phyloP scores from a whole-genome alignment of 2,797 vertebrate species.

The Pogoniulus pusillus region DNA sequence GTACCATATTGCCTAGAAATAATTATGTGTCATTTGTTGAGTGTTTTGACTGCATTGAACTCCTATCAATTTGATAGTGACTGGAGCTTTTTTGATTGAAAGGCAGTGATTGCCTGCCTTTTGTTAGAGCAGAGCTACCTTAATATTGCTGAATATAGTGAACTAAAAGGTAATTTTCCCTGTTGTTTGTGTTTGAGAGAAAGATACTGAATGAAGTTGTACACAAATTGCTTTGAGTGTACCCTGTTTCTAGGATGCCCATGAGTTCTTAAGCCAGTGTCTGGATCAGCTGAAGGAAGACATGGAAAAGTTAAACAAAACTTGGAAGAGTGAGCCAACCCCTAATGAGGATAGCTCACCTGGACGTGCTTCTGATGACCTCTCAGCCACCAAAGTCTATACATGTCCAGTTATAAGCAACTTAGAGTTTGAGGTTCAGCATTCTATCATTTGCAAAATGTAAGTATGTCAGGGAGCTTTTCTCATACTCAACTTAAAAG shows the following conservation, averaged over 20 bases:
- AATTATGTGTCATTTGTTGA: neutral
- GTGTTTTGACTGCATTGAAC: neutral
- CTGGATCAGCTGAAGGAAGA: slow-evolving; percentile 98
- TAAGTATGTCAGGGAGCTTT: slow-evolving; percentile 71
- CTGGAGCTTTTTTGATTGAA: neutral
- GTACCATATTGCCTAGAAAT: slow-evolving; percentile 38
- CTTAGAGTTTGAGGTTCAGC: slow-evolving; percentile 98
- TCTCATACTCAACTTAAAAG: neutral
- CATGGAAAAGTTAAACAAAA: slow-evolving; percentile 97
- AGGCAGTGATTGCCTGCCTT: neutral
- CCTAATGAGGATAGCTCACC: slow-evolving; percentile 82
- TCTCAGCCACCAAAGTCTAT: slow-evolving; percentile 86
- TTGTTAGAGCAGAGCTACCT: neutral
- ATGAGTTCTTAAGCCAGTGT: slow-evolving; percentile 98
- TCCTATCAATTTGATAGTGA: neutral
- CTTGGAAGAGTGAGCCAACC: slow-evolving; percentile 83
- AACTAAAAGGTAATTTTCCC: neutral
- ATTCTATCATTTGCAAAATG: slow-evolving; percentile 97
- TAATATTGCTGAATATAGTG: neutral
- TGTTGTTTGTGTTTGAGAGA: neutral
- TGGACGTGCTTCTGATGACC: slow-evolving; percentile 81
- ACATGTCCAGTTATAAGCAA: slow-evolving; percentile 95
- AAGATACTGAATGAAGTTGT: neutral
- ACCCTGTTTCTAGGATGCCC: slow-evolving; percentile 85
- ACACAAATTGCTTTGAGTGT: neutral